Conservation (phyloP, 2,888 invertebrate genomes). For the Iselma pallidipennis region DNA sequence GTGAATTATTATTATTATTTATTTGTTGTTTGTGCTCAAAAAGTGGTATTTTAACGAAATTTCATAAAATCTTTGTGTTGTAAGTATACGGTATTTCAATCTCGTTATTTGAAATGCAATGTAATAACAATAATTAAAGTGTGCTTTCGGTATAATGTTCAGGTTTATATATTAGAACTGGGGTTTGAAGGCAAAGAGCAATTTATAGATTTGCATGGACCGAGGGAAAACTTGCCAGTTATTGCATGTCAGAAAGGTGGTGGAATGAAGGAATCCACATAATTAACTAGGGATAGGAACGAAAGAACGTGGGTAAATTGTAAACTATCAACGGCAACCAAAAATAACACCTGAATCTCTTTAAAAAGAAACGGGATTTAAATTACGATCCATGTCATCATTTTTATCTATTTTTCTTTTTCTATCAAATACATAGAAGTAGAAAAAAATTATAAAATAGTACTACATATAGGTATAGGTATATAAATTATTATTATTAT, state of each 20-base stretch:
- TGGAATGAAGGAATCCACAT: slow-evolving; percentile 45
- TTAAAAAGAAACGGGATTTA: slow-evolving; percentile 6
- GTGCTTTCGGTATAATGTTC: slow-evolving; percentile 13
- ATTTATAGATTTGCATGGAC: slow-evolving; percentile 39
- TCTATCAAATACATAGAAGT: too few species aligned
- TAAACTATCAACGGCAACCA: slow-evolving; percentile 36
- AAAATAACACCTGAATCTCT: slow-evolving; percentile 35
- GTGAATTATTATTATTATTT: too few species aligned
- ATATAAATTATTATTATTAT: too few species aligned
- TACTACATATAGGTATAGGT: not conserved
- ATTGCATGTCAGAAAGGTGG: slow-evolving; percentile 41
- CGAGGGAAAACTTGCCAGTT: slow-evolving; percentile 34
- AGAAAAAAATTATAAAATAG: too few species aligned
- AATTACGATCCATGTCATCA: not conserved
- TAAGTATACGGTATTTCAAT: not conserved
- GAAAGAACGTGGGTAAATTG: slow-evolving; percentile 40
- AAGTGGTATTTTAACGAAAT: too few species aligned
- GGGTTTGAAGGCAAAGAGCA: slow-evolving; percentile 33
- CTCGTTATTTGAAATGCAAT: not conserved
- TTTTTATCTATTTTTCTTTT: too few species aligned
- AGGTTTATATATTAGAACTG: slow-evolving; percentile 22
- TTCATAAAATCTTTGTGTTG: not conserved
- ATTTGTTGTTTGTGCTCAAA: not conserved
- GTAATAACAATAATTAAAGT: slow-evolving; percentile 8
- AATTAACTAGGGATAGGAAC: slow-evolving; percentile 41